phyloP scores from a whole-genome alignment of 2,888 invertebrate species.

The Ichneumoninae sp. region DNA sequence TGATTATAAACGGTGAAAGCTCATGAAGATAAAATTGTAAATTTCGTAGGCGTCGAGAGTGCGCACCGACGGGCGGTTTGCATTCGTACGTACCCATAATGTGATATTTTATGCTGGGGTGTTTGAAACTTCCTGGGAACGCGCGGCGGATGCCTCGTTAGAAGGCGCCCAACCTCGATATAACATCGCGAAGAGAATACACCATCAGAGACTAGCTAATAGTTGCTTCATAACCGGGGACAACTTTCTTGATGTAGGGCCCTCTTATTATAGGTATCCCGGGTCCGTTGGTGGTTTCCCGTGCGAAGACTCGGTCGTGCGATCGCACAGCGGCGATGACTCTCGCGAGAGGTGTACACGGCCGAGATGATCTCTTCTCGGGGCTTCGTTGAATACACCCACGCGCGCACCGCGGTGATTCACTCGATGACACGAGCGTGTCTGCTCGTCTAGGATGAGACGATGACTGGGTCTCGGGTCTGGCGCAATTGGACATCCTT shows the following conservation, averaged over 20 bases:
- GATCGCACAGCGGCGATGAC: constrained; percentile 42
- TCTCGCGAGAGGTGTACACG: constrained; percentile 31
- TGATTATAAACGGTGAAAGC: constrained; percentile 62
- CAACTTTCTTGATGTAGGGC: constrained; percentile 72
- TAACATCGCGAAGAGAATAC: constrained; percentile 77
- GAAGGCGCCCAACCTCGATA: constrained; percentile 72
- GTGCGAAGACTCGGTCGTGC: constrained; percentile 21
- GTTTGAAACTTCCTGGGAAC: constrained; percentile 40
- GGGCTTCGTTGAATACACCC: constrained; percentile 57
- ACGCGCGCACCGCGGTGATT: constrained; percentile 67
- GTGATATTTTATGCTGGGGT: constrained; percentile 60
- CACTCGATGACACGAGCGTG: constrained; percentile 66
- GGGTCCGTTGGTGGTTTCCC: constrained; percentile 34
- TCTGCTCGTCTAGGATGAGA: constrained; percentile 37
- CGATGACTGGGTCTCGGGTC: constrained; percentile 6
- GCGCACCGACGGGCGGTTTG: constrained; percentile 65
- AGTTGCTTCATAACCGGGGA: constrained; percentile 78
- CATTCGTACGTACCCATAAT: constrained; percentile 66
- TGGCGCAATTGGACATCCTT: constrained; percentile 1
- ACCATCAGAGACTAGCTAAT: constrained; percentile 79
- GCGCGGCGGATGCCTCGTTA: constrained; percentile 75
- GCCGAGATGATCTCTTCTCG: constrained; percentile 47
- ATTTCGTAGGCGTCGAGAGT: constrained; percentile 65
- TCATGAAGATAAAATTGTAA: constrained; percentile 52
- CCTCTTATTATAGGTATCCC: constrained; percentile 61